Base-by-base conservation (phyloP, 2,888 invertebrate species). In the Synanthedon vespiformis region DNA sequence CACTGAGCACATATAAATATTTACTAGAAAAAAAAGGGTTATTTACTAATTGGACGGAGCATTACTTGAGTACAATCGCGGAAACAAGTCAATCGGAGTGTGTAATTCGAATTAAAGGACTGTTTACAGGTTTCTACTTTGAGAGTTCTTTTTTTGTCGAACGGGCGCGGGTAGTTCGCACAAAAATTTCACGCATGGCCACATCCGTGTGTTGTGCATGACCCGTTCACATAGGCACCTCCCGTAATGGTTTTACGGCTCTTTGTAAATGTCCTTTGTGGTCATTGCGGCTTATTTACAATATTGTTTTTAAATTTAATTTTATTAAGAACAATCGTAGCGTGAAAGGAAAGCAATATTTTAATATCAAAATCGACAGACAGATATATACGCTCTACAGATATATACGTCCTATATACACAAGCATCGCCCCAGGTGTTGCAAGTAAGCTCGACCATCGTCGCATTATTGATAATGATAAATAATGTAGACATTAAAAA, bases 61-160 rank as follows among this genome's bases (percentile, higher is more conserved):
- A 76, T 75, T 72, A 70, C 65, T 64, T 61, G 62, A 69, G 70
- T 73, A 79, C 75, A 83, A 74, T 77, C 71, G 67, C 68, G 73
- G 71, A 79, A 84, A 80, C 77, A 72, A 79, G 72, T 79, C 80
- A 81, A 77, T 77, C 74, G 74, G 65, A 58, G 79, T 80, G 85
- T 84, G 71, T 79, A 72, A 86, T 85, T 77, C 85, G 81, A 76
- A 84, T 87, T 84, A 86, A 70, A 68, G 74, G 74, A 74, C 75
- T 77, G 77, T 83, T 83, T 84, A 82, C 80, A 80, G 72, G 74
- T 70, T 65, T 67, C 64, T 69, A 67, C 69, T 68, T 56, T 71
- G 73, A 67, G 74, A 34, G 34, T 34, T 34, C 34, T 79, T 78
- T 78, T 76, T 70, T 71, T 22, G 22, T 22, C 69, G 65, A 70